Conservation (phyloP, 30 jellyfish, hydroid and myxozoan species). For the Aurelia sp. region DNA sequence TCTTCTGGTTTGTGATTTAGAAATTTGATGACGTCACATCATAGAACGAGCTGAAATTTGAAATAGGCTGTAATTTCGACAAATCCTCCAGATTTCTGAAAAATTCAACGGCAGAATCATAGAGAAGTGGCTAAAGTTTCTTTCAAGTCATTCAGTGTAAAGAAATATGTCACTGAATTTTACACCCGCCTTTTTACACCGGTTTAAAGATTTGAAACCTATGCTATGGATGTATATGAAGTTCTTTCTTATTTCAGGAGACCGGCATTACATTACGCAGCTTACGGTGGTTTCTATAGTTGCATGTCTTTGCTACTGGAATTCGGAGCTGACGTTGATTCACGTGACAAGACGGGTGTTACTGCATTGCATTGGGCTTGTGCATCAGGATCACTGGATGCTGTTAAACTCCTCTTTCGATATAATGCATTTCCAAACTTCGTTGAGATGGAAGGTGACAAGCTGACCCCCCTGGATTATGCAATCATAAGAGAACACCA, state of each 20-base stretch:
- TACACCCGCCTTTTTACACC: no score
- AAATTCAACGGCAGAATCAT: no score
- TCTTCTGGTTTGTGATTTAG: no score
- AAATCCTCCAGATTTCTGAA: no score
- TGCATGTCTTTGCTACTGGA: constrained; percentile 94
- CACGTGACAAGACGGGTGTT: constrained; percentile 85
- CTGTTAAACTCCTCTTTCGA: constrained; percentile 87
- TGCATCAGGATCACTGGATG: constrained; percentile 95
- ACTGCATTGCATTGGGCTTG: constrained; percentile 99
- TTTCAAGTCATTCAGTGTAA: no score
- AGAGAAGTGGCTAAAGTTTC: no score
- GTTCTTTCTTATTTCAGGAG: constrained; percentile 38
- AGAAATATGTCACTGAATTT: no score
- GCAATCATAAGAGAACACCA: constrained; percentile 91
- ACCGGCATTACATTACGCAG: constrained; percentile 96
- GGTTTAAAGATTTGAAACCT: no score
- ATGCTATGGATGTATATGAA: no score
- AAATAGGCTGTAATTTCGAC: no score
- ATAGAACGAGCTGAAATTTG: no score
- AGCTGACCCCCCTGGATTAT: constrained; percentile 91
- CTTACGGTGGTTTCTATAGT: constrained; percentile 96
- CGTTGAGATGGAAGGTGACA: constrained; percentile 85
- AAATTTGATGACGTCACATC: no score
- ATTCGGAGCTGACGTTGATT: constrained; percentile 90
- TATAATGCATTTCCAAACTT: constrained; percentile 84